Evolutionary conservation across 2,797 vertebrate species (phyloP).

Genomic region (Tauraco hartlaubi): DNA sequence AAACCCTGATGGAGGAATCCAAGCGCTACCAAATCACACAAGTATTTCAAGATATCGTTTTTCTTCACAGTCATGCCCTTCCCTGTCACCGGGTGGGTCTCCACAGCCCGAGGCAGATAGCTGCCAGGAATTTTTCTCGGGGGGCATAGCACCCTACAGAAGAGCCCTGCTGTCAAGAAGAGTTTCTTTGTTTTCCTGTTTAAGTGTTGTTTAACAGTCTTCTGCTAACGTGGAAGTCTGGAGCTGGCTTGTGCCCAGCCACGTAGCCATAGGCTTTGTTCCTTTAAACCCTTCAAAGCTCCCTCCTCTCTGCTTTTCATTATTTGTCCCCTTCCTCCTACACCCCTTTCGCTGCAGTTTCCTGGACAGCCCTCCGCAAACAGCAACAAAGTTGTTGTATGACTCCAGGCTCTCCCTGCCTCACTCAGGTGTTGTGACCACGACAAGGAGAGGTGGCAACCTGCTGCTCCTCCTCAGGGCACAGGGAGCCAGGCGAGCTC

Average conservation of each 20-base stretch:
- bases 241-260: neutral
- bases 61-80: neutral
- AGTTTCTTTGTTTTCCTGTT: neutral
- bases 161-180: neutral
- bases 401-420: neutral
- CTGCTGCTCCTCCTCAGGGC: neutral
- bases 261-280: neutral
- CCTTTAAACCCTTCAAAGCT: neutral
- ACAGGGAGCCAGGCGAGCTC: rapidly evolving
- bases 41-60: neutral
- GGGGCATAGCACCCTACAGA: neutral
- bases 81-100: rapidly evolving
- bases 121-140: neutral
- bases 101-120: neutral
- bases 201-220: neutral
- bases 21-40: neutral
- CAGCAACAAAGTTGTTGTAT: neutral
- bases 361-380: neutral
- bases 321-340: neutral
- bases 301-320: neutral
- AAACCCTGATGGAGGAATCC: neutral
- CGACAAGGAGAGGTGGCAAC: neutral
- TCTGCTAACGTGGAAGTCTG: neutral
- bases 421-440: rapidly evolving
- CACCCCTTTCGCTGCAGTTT: neutral